A percentile compares a stretch with the other conserved stretches of the same genome.
These are phyloP conservation scores for Bradypodion ventrale DNA, from an alignment of 2,797 vertebrate species.

Conservation along the genomic window DNA sequence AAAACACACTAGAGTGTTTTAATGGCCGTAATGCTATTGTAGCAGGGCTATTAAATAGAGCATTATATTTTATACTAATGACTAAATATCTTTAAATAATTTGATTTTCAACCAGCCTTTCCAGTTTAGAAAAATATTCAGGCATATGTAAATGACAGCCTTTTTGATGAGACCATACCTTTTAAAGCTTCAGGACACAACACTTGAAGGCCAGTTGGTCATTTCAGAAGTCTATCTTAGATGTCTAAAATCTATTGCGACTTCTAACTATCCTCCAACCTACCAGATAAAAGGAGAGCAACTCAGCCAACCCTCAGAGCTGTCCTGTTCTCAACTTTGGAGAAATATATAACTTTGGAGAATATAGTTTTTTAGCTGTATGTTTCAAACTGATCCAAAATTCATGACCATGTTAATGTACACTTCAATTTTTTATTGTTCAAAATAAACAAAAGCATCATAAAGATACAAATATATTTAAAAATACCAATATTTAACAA, in stretches of 20 bases:
- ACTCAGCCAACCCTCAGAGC: too few relatives aligned
- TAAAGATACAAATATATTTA: too few relatives aligned
- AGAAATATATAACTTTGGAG: slow-evolving; percentile 16
- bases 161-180: background rate
- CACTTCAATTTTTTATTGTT: too few relatives aligned
- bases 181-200: background rate
- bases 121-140: background rate
- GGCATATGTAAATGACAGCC: background rate
- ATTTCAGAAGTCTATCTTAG: too few relatives aligned
- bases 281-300: too few relatives aligned
- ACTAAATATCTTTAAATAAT: slow-evolving; percentile 24
- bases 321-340: background rate
- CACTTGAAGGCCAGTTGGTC: too few relatives aligned
- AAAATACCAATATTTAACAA: too few relatives aligned
- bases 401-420: slow-evolving; percentile 8
- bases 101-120: background rate
- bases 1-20: slow-evolving; percentile 10
- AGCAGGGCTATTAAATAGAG: slow-evolving; percentile 21
- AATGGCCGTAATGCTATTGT: slow-evolving; percentile 20
- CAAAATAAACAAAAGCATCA: too few relatives aligned
- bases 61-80: slow-evolving; percentile 34
- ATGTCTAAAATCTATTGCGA: too few relatives aligned
- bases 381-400: background rate
- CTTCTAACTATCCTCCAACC: too few relatives aligned
- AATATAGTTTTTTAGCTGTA: background rate